Percentiles rank a stretch among this genome's conserved stretches.
Conservation (phyloP, 2,888 invertebrate genomes). For the Pelosia muscerda region DNA sequence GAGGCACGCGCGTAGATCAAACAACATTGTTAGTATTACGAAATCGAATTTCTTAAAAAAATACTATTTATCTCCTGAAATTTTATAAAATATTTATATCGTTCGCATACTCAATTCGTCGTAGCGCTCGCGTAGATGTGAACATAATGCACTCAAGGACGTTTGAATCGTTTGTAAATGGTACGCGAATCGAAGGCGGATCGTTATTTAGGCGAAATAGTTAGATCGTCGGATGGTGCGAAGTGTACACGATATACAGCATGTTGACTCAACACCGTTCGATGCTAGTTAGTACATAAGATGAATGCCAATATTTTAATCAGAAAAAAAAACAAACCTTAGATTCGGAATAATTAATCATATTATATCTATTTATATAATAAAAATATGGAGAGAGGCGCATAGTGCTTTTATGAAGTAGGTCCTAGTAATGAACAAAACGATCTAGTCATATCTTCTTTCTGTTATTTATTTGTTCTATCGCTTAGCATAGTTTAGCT, state of each 20-base stretch:
- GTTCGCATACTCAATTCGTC: conserved; percentile 70
- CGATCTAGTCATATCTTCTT: conserved; percentile 86
- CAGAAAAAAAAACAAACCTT: conserved; percentile 79
- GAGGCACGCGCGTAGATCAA: conserved; percentile 52
- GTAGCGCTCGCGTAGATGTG: conserved; percentile 71
- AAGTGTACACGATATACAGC: conserved; percentile 40
- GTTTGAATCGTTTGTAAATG: conserved; percentile 59
- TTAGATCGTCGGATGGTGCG: conserved; percentile 65
- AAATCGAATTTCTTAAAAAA: conserved; percentile 78
- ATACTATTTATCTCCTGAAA: conserved; percentile 76
- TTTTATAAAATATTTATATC: conserved; percentile 80
- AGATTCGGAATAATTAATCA: conserved; percentile 84
- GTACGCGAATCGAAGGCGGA: conserved; percentile 61
- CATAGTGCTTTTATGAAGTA: conserved; percentile 87
- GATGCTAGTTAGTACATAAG: conserved; percentile 78
- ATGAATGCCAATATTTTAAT: conserved; percentile 86
- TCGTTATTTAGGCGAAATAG: conserved; percentile 62
- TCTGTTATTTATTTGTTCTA: conserved; percentile 81
- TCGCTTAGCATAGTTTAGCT: conserved; percentile 87
- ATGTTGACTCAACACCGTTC: conserved; percentile 62
- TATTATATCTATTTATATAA: conserved; percentile 85
- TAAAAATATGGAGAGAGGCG: conserved; percentile 85
- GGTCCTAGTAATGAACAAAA: conserved; percentile 82
- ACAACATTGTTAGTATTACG: conserved; percentile 72
- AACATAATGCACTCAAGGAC: conserved; percentile 63